A percentile compares a stretch with the other conserved stretches of the same genome.
Conservation (phyloP, 2,113 vertebrate species). For the Hippocampus abdominalis region DNA sequence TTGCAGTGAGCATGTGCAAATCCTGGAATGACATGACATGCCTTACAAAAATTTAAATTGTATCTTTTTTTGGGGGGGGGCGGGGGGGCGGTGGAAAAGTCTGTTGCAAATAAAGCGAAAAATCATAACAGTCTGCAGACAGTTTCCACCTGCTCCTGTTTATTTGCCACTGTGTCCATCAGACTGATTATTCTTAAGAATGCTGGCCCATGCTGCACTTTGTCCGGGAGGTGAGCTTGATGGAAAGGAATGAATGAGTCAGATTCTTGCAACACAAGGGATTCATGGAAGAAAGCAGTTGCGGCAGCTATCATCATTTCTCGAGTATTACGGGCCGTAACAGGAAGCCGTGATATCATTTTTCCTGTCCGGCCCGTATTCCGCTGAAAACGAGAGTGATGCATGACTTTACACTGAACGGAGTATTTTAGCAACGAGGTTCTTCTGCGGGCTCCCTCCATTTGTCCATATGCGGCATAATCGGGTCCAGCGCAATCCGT, state of each 20-base stretch:
- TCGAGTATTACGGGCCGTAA: not conserved
- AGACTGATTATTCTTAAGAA: not conserved
- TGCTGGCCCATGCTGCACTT: not conserved
- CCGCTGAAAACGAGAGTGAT: not conserved
- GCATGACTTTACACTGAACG: not conserved
- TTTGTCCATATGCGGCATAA: not conserved
- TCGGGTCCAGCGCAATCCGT: slow-evolving; percentile 21
- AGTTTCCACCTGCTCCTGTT: not conserved
- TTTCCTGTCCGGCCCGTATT: not conserved
- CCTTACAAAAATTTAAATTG: not conserved
- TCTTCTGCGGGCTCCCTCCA: not conserved
- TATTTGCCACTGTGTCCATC: not conserved
- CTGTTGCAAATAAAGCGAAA: not conserved
- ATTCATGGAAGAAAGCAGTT: not conserved
- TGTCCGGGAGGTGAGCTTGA: not conserved
- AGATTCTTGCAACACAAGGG: not conserved
- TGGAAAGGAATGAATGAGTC: not conserved
- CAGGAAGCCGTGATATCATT: slow-evolving; percentile 7
- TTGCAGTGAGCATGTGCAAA: not conserved
- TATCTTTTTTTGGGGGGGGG: not conserved
- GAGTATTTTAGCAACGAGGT: not conserved
- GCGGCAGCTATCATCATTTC: not conserved
- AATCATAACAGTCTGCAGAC: not conserved
- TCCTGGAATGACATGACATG: not conserved
- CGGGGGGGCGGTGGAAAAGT: not conserved